phyloP scores from a whole-genome alignment of 2,113 vertebrate genomes.

The Neodon shergylaensis region DNA sequence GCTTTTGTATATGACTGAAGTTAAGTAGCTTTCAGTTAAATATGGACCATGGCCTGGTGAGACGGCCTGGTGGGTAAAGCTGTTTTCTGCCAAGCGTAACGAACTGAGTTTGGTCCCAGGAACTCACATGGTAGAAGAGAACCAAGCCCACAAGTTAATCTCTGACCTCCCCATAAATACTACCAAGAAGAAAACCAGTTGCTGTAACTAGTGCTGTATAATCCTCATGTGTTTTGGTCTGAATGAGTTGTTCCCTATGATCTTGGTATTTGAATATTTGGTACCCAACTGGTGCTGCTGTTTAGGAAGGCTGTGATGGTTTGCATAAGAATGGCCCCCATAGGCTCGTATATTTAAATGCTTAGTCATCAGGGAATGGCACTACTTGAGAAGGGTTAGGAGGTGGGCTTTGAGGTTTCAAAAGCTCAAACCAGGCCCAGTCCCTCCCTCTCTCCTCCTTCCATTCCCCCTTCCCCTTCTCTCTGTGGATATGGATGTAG shows the following conservation, averaged over 20 bases:
- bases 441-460: not conserved
- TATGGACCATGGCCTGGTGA: not conserved
- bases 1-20: not conserved
- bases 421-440: not conserved
- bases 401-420: not conserved
- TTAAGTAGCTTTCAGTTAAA: not conserved
- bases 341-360: not conserved
- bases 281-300: not conserved
- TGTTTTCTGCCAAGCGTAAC: not conserved
- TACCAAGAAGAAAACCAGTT: not conserved
- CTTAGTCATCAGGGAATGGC: not conserved
- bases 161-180: not conserved
- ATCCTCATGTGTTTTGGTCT: not conserved
- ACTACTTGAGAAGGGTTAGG: not conserved
- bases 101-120: not conserved
- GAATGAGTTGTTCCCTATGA: not conserved
- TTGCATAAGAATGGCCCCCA: not conserved
- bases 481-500: not conserved
- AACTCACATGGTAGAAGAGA: not conserved
- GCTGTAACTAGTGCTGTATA: not conserved
- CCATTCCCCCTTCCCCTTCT: not conserved
- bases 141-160: not conserved
- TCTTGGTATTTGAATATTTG: not conserved
- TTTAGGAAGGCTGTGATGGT: not conserved
- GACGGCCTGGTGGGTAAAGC: not conserved